A percentile compares a stretch with the other conserved stretches of the same genome.
phyloP scores from a whole-genome alignment of 2,797 vertebrate species.

The Mormyrops boulengeri region DNA sequence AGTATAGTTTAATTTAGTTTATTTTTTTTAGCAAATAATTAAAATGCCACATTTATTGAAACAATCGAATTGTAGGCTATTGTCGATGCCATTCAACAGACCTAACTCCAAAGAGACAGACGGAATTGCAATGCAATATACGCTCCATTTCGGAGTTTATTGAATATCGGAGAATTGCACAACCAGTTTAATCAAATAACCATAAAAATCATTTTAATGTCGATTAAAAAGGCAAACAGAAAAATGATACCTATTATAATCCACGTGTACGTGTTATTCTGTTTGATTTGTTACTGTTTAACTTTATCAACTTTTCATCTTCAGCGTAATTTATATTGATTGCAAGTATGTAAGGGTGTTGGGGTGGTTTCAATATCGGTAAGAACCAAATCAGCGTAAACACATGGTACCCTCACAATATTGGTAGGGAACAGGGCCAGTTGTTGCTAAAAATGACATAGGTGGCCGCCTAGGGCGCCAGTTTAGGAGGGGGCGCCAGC shows the following conservation, averaged over 20 bases:
- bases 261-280: not conserved
- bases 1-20: not conserved
- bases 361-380: not conserved
- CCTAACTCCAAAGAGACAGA: not conserved
- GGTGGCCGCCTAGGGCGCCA: not conserved
- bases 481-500: not conserved
- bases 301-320: not conserved
- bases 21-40: not conserved
- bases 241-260: not conserved
- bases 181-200: not conserved
- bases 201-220: not conserved
- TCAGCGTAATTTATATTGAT: not conserved
- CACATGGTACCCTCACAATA: not conserved
- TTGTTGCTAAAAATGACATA: not conserved
- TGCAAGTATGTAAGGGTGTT: not conserved
- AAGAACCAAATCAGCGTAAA: not conserved
- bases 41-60: not conserved
- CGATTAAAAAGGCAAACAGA: not conserved
- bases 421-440: not conserved
- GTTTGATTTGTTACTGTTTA: not conserved
- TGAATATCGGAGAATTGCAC: not conserved
- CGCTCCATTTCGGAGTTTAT: not conserved
- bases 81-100: not conserved
- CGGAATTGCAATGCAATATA: not conserved
- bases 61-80: not conserved